These are phyloP conservation scores for Myiozetetes cayanensis DNA, from an alignment of 2,113 vertebrate genomes.

Conservation along the genomic window DNA sequence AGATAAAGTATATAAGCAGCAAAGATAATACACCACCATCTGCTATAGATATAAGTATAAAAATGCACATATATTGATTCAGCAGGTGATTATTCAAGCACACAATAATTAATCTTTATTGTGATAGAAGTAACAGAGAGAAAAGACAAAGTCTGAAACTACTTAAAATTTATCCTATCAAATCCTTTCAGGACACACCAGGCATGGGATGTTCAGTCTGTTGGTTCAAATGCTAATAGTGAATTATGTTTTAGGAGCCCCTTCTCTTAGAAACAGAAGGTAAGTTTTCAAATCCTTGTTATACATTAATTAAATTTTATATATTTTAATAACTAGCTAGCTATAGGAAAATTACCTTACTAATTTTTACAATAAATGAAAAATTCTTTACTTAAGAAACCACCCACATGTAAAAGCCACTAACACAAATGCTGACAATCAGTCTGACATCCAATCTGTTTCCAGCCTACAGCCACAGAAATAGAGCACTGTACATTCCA, in stretches of 20 bases:
- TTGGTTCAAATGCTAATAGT: neutral
- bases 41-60: neutral
- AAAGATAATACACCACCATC: neutral
- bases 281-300: neutral
- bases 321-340: neutral
- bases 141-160: neutral
- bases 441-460: conserved; percentile 69
- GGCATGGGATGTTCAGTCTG: neutral
- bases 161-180: neutral
- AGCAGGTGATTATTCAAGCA: neutral
- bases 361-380: conserved; percentile 33
- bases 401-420: conserved; percentile 15
- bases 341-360: conserved; percentile 8
- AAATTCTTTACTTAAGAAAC: conserved; percentile 15
- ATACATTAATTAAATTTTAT: neutral
- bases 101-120: neutral
- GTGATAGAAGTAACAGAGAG: neutral
- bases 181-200: neutral
- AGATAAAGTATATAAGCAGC: neutral
- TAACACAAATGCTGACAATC: conserved; percentile 55
- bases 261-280: neutral
- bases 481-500: conserved; percentile 25
- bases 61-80: neutral
- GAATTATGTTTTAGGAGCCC: neutral
- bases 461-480: conserved; percentile 50